Base-by-base conservation (phyloP, 2,797 vertebrate species). In the Acanthornis magna region DNA sequence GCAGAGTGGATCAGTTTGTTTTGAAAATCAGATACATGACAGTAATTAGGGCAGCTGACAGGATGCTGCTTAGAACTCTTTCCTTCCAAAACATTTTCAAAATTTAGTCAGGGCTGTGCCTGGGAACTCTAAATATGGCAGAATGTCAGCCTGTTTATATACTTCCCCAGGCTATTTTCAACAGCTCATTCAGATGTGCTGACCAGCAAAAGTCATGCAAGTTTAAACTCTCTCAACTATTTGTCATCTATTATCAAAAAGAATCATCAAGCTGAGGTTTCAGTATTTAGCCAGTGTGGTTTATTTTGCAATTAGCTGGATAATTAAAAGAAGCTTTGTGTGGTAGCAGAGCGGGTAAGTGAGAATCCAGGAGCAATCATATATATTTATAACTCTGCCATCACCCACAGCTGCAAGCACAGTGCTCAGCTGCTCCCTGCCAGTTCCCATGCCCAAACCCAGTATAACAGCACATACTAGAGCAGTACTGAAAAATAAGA, bases 51-150 rank as follows among this genome's bases (percentile, higher is more conserved):
- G 71, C 42, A 96, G 40, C 75, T 93, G 80, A 83, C 75, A 95
- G 93, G 70, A 94, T 87, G 63, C 40, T 91, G 68, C 70, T 97
- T 96, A 92, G 93, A 96, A 93, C 58, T 83, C n/a, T 45, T 93
- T 42, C 61, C 57, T 96, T 97, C 81, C 80, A 96, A 97, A 97
- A 93, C 27, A 92, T 94, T 97, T 97, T 97, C 82, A 95, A 84
- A 96, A 94, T 95, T 93, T 90, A 88, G 54, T 82, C 61, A 66
- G 65, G 51, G 11, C 23, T 95, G n/a, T 90, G 79, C 63, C 48
- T 62, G 47, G 81, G 62, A 97, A 90, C 26, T 47, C 57, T 92
- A 40, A 89, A 92, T 80, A 62, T 47, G 89, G 10, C 71, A 88
- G 53, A 72, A 82, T 82, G 65, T 93, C 89, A 91, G 12, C 42